These are phyloP conservation scores for Bombus haemorrhoidalis DNA, from an alignment of 1,140 invertebrate species.

Conservation along the genomic window DNA sequence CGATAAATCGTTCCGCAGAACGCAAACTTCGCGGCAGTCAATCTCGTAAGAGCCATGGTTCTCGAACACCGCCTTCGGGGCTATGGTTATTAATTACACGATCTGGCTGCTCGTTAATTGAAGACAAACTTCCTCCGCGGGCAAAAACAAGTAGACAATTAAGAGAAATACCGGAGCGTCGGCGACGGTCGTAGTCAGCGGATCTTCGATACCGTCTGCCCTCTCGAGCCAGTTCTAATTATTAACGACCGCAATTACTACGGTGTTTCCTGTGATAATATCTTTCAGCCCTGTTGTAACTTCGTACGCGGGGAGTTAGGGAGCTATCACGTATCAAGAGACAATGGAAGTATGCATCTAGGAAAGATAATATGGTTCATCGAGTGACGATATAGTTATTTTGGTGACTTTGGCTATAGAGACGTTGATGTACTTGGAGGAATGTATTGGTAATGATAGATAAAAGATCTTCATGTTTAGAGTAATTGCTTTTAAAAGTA, in stretches of 20 bases:
- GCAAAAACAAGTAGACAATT: slow-evolving; percentile 38
- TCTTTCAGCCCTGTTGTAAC: slow-evolving; percentile 23
- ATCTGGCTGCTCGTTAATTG: slow-evolving; percentile 48
- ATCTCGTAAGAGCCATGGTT: slow-evolving; percentile 3
- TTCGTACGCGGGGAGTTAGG: neutral
- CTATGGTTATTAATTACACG: slow-evolving; percentile 58
- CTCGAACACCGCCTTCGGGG: neutral
- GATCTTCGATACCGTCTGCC: slow-evolving; percentile 35
- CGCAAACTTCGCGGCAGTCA: slow-evolving; percentile 1
- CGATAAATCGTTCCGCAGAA: slow-evolving; percentile 3
- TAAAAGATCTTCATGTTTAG: too few relatives aligned
- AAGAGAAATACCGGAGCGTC: slow-evolving; percentile 37
- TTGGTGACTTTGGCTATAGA: too few relatives aligned
- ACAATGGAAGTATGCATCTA: neutral
- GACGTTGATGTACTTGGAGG: too few relatives aligned
- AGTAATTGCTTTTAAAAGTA: too few relatives aligned
- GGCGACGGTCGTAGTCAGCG: neutral
- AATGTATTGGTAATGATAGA: too few relatives aligned
- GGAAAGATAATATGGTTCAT: too few relatives aligned
- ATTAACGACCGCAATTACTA: slow-evolving; percentile 61
- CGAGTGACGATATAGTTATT: too few relatives aligned
- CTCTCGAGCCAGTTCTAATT: slow-evolving; percentile 47
- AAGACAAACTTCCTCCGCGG: slow-evolving; percentile 53
- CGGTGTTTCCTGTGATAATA: slow-evolving; percentile 62
- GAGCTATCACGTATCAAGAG: neutral